A percentile compares a stretch with the other conserved stretches of the same genome.
Conservation (phyloP, 1,140 invertebrate genomes). For the Apis cerana region DNA sequence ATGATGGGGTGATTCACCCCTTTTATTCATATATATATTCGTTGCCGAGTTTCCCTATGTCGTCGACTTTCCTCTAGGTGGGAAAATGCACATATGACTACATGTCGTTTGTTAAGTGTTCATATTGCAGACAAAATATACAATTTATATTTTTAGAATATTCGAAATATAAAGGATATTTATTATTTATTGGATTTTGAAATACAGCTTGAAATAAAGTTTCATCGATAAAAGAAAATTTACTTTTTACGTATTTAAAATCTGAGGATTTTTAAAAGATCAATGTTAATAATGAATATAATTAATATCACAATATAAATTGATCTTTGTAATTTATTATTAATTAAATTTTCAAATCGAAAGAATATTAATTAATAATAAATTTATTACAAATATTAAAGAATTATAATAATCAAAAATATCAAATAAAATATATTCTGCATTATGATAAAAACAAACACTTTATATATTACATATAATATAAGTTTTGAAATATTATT, state of each 20-base stretch:
- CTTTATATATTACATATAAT: background rate
- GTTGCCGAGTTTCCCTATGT: conserved; percentile 1
- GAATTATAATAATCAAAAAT: background rate
- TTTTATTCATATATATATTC: conserved; percentile 25
- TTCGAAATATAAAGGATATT: background rate
- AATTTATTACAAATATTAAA: background rate
- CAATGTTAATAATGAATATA: background rate
- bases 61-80: conserved; percentile 37
- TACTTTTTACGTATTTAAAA: background rate
- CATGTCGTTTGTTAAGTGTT: conserved; percentile 2
- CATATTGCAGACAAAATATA: conserved; percentile 8
- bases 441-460: too few species aligned
- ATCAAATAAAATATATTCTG: background rate
- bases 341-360: too few species aligned
- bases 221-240: background rate
- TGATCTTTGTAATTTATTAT: too few species aligned
- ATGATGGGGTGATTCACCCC: conserved; percentile 38
- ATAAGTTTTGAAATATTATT: background rate
- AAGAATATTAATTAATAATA: background rate
- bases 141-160: background rate
- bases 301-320: background rate
- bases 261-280: background rate
- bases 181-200: background rate
- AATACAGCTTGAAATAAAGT: background rate
- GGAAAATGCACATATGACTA: conserved; percentile 38